Evolutionary conservation across 2,888 invertebrate species (phyloP).

Genomic region (Gnatocerus cornutus): DNA sequence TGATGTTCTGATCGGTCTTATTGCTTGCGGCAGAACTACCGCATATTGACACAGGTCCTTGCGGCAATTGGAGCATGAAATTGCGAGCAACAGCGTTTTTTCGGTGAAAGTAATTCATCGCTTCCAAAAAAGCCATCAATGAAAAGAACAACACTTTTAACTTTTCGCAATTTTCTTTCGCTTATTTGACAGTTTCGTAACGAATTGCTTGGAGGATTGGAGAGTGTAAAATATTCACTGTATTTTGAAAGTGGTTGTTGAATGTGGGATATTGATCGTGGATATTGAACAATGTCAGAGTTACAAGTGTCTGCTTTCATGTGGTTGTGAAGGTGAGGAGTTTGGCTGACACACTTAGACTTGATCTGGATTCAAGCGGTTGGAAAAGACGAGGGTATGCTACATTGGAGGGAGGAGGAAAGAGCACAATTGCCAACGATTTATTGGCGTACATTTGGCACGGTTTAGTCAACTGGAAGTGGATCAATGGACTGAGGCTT

Average conservation of each 20-base stretch:
- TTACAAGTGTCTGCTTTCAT: conserved; percentile 29
- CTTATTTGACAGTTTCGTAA: conserved; percentile 31
- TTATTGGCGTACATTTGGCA: conserved; percentile 28
- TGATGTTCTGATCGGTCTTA: conserved; percentile 31
- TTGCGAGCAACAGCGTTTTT: conserved; percentile 5
- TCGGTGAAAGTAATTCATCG: neutral
- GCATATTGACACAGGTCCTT: conserved; percentile 34
- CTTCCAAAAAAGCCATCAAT: too few species aligned
- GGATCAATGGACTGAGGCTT: conserved; percentile 6
- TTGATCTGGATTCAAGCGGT: conserved; percentile 24
- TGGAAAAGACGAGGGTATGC: conserved; percentile 37
- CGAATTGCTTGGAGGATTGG: conserved; percentile 17
- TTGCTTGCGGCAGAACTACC: conserved; percentile 30
- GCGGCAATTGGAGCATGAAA: conserved; percentile 6
- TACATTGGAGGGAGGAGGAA: neutral
- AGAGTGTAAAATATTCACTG: conserved; percentile 25
- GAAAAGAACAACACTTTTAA: neutral
- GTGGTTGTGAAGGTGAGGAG: conserved; percentile 18
- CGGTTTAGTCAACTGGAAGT: conserved; percentile 15
- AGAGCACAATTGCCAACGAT: conserved; percentile 19
- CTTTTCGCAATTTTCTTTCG: conserved; percentile 6
- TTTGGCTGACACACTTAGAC: conserved; percentile 21
- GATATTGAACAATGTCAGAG: conserved; percentile 19
- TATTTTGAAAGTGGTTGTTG: conserved; percentile 24
- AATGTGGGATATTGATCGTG: conserved; percentile 25